Evolutionary conservation across 2,888 invertebrate genomes (phyloP).

Genomic region (Gryllus longicercus): DNA sequence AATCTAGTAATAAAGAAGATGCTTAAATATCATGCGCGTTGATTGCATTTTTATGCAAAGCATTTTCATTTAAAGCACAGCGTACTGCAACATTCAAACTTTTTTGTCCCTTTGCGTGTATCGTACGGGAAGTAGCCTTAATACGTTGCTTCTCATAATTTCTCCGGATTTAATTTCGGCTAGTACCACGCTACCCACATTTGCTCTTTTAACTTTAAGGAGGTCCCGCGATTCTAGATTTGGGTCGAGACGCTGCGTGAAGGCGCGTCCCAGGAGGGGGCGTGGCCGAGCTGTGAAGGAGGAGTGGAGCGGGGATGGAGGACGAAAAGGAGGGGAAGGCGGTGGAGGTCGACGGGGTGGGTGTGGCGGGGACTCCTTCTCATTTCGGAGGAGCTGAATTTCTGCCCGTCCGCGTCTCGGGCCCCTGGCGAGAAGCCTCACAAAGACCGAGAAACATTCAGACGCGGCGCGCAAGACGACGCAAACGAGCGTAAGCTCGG

Average conservation of each 20-base stretch:
- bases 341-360: too few species aligned
- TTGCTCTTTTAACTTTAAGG: not conserved
- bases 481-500: not conserved
- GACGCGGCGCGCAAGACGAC: not conserved
- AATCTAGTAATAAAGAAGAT: not conserved
- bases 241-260: not conserved
- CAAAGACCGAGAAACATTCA: not conserved
- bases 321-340: too few species aligned
- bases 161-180: not conserved
- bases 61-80: not conserved
- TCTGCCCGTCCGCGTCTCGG: not conserved
- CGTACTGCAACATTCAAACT: not conserved
- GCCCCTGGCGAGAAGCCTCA: not conserved
- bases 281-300: not conserved
- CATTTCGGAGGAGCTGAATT: not conserved
- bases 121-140: not conserved
- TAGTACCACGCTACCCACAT: not conserved
- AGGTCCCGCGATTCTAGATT: not conserved
- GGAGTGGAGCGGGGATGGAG: not conserved
- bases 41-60: slow-evolving; percentile 11
- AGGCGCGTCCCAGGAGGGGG: not conserved
- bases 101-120: not conserved
- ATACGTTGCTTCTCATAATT: not conserved
- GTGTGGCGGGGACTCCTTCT: not conserved
- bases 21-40: not conserved